These are phyloP conservation scores for Seriola aureovittata DNA, from an alignment of 2,113 vertebrate species.

Conservation along the genomic window DNA sequence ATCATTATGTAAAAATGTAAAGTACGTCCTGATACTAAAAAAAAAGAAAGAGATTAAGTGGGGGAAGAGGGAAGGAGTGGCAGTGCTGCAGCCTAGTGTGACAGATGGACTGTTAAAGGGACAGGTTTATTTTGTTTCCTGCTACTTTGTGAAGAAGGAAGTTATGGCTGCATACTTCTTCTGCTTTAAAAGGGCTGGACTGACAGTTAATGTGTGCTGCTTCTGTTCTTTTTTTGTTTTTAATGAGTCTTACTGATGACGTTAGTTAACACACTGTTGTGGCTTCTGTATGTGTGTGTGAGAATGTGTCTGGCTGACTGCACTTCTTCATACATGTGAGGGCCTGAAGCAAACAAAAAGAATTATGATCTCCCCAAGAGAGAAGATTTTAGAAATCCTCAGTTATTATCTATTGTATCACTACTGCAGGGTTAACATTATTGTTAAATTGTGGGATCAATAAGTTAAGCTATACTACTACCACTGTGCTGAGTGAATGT, in stretches of 20 bases:
- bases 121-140: constrained; percentile 9
- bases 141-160: constrained; percentile 40
- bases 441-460: not conserved
- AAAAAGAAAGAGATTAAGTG: not conserved
- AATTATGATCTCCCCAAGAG: not conserved
- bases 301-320: not conserved
- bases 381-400: not conserved
- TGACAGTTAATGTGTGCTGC: not conserved
- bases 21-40: not conserved
- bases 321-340: not conserved
- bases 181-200: not conserved
- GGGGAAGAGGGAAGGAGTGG: not conserved
- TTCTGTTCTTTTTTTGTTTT: not conserved
- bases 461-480: not conserved
- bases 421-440: not conserved
- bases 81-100: not conserved
- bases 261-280: not conserved
- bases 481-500: not conserved
- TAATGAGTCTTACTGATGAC: not conserved
- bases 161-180: constrained; percentile 31
- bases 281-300: not conserved
- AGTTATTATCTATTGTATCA: not conserved
- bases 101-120: constrained; percentile 11
- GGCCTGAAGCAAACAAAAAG: not conserved
- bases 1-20: not conserved